These are phyloP conservation scores for Drosophila pectinifera DNA, from an alignment of 1,140 invertebrate genomes.

Conservation along the genomic window DNA sequence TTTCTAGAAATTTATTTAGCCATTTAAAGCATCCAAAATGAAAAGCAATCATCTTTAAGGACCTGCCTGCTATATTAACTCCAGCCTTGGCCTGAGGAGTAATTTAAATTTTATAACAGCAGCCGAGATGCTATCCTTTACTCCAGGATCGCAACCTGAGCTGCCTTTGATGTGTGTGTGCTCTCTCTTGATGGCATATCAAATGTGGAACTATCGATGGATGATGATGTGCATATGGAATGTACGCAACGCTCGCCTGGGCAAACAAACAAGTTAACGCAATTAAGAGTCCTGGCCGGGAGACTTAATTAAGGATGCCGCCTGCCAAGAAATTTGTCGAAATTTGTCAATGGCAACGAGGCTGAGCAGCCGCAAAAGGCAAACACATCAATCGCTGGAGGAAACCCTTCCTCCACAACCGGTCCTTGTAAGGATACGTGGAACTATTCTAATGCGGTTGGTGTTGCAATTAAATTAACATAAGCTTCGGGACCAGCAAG, in stretches of 20 bases:
- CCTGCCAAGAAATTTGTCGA: conserved; percentile 34
- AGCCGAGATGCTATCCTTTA: background rate
- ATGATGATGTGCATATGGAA: conserved; percentile 58
- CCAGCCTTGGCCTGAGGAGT: background rate
- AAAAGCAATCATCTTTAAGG: background rate
- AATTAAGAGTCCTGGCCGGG: conserved; percentile 60
- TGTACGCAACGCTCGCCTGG: conserved; percentile 29
- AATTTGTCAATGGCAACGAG: conserved; percentile 73
- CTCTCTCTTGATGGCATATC: conserved; percentile 55
- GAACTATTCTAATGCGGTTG: conserved; percentile 78
- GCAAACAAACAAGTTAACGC: conserved; percentile 59
- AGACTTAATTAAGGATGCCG: conserved; percentile 73
- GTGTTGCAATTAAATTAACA: conserved; percentile 83
- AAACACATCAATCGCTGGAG: conserved; percentile 61
- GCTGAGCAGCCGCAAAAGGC: conserved; percentile 65
- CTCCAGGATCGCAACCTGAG: conserved; percentile 1
- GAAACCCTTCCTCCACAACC: conserved; percentile 27
- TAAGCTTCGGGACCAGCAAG: conserved; percentile 60
- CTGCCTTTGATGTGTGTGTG: conserved; percentile 75
- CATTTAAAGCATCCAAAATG: background rate
- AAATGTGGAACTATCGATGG: conserved; percentile 80
- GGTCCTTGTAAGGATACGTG: conserved; percentile 58
- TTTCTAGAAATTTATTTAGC: background rate
- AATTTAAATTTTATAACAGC: conserved; percentile 65
- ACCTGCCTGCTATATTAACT: background rate